phyloP scores from a whole-genome alignment of 2,888 invertebrate species.

The Parapristionchus giblindavisi region DNA sequence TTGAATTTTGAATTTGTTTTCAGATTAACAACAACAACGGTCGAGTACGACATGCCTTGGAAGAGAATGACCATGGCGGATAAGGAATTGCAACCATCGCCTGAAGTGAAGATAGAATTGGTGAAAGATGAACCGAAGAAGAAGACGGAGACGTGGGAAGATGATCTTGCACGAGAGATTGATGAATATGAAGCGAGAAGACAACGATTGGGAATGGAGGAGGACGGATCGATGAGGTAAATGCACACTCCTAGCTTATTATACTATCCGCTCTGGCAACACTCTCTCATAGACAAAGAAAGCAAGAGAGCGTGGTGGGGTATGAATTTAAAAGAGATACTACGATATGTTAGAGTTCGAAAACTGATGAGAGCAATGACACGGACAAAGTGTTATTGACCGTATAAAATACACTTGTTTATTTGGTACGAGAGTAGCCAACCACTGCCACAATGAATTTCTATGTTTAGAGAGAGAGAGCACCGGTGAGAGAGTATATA shows the following conservation, averaged over 20 bases:
- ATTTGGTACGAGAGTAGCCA: no score
- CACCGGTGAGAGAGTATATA: no score
- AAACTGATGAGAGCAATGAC: background rate
- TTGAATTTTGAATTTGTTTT: no score
- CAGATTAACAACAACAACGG: background rate
- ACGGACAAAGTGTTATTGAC: no score
- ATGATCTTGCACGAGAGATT: constrained; percentile 3
- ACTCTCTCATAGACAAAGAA: background rate
- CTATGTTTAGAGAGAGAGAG: no score
- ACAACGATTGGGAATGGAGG: constrained; percentile 16
- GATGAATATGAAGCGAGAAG: constrained; percentile 33
- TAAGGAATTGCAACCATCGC: background rate
- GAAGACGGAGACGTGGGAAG: constrained; percentile 31
- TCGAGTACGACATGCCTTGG: constrained; percentile 2
- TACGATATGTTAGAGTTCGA: background rate
- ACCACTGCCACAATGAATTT: no score
- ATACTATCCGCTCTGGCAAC: no score
- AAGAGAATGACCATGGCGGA: constrained; percentile 3
- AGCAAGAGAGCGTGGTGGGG: background rate
- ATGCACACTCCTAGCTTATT: no score
- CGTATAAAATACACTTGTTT: no score
- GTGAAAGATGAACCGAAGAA: background rate
- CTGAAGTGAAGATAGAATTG: background rate
- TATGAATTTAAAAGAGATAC: background rate
- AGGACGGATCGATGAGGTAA: constrained; percentile 14